Conservation (phyloP, 1,140 invertebrate species). For the Epicauta chinensis region DNA sequence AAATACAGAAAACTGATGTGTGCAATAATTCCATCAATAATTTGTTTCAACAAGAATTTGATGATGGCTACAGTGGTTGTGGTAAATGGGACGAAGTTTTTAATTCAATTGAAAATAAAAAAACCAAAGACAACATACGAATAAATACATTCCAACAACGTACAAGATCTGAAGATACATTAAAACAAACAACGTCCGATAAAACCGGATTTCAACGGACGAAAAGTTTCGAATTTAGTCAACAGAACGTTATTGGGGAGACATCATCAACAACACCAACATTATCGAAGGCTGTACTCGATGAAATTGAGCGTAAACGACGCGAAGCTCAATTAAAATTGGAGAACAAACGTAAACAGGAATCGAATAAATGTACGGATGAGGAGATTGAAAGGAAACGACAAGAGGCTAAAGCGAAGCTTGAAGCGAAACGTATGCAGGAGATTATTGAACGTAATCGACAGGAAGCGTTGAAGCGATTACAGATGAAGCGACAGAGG, state of each 20-base stretch:
- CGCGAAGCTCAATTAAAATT: constrained; percentile 35
- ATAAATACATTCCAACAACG: constrained; percentile 15
- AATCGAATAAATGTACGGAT: constrained; percentile 19
- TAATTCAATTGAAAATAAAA: too few relatives aligned
- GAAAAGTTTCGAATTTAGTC: constrained; percentile 29
- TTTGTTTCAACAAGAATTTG: too few relatives aligned
- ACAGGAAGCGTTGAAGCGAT: constrained; percentile 33
- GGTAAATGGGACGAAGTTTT: too few relatives aligned
- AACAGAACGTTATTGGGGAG: too few relatives aligned
- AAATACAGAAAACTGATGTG: constrained; percentile 1
- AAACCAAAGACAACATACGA: background rate
- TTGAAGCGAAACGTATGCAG: constrained; percentile 34
- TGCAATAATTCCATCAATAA: background rate
- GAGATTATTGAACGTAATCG: constrained; percentile 35
- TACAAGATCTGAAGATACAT: constrained; percentile 4
- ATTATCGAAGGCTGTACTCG: constrained; percentile 4
- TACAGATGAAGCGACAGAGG: constrained; percentile 26
- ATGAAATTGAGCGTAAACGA: constrained; percentile 38
- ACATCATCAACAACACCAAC: too few relatives aligned
- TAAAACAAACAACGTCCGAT: constrained; percentile 3
- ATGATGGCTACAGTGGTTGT: too few relatives aligned
- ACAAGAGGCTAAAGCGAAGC: constrained; percentile 33
- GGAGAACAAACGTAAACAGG: constrained; percentile 26
- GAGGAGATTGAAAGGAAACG: constrained; percentile 40
- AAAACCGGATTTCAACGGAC: constrained; percentile 30